Evolutionary conservation across 1,140 invertebrate genomes (phyloP), one percentile per base, ranked within the genome.

Genomic region (Lineus longissimus): DNA sequence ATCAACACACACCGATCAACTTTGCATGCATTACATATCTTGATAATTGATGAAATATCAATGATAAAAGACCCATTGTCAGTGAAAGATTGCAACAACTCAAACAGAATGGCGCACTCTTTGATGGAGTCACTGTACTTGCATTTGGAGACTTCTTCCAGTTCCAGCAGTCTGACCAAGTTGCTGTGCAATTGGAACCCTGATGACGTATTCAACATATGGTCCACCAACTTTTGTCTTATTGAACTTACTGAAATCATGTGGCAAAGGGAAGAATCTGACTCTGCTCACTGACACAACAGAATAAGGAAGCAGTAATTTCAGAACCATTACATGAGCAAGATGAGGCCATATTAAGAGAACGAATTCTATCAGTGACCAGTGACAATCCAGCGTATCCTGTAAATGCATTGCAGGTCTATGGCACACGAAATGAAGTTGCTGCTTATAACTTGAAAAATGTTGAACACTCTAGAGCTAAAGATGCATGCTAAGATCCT

Each of bases 41-140:
- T 63, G 6, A 60, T 67, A 9, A 67, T 27, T 55, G 67, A 69
- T 63, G 67, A 69, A 55, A 62, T 69, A n/a, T 65, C 67, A 45
- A 69, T 69, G 63, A 61, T 69, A 2, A 54, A 55, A 1, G 43
- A 59, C n/a, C 55, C 31, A 41, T 27, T 65, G 59, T 33, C 65
- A 1, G 72, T 51, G 59, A 63, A 40, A 68, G 68, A 51, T 41
- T 66, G 36, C 43, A 58, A 31, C 31, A 66, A 57, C n/a, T 59
- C 23, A 31, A 54, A 51, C 29, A 33, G 36, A 15, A 11, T 15
- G 19, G 40, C 27, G 56, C 62, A 15, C 45, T 45, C 11, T 68
- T 68, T 65, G 67, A 63, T 11, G 60, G 60, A n/a, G 58, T 68
- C 58, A 62, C 63, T 25, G 55, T 68, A 23, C 30, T 68, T 51